Evolutionary conservation across 2,113 vertebrate genomes (phyloP).

Genomic region (Toxotes jaculatrix): DNA sequence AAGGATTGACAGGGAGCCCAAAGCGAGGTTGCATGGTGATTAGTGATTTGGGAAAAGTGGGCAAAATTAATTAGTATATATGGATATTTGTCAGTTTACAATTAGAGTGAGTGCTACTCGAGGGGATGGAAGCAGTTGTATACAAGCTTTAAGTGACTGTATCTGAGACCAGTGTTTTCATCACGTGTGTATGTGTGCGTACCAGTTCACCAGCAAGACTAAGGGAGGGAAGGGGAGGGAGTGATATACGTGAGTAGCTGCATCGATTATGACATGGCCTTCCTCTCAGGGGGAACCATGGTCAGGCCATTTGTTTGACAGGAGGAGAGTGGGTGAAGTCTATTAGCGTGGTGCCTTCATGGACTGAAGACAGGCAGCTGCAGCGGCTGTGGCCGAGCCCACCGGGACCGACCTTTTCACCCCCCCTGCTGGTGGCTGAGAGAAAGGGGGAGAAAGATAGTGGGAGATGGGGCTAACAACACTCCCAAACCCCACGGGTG

Average conservation of each 20-base stretch:
- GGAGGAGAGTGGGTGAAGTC: constrained; percentile 75
- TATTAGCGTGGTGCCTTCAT: constrained; percentile 73
- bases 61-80: constrained; percentile 66
- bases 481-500: constrained; percentile 34
- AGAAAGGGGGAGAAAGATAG: constrained; percentile 25
- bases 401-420: constrained; percentile 50
- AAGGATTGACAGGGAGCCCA: constrained; percentile 42
- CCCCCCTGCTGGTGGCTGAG: constrained; percentile 21
- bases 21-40: constrained; percentile 54
- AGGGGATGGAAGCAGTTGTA: constrained; percentile 29
- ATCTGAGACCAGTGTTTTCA: constrained; percentile 14
- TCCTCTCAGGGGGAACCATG: constrained; percentile 70
- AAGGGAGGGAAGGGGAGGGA: background rate
- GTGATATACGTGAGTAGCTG: constrained; percentile 47
- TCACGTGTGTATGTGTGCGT: constrained; percentile 1
- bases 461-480: constrained; percentile 27
- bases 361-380: constrained; percentile 71
- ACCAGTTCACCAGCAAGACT: constrained; percentile 17
- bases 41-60: constrained; percentile 56
- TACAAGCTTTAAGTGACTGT: constrained; percentile 17
- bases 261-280: constrained; percentile 80
- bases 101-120: constrained; percentile 38
- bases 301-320: constrained; percentile 78
- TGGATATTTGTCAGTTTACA: constrained; percentile 63
- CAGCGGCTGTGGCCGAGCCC: constrained; percentile 43